phyloP scores from a whole-genome alignment of 2,113 vertebrate species.

The Gulo gulo region DNA sequence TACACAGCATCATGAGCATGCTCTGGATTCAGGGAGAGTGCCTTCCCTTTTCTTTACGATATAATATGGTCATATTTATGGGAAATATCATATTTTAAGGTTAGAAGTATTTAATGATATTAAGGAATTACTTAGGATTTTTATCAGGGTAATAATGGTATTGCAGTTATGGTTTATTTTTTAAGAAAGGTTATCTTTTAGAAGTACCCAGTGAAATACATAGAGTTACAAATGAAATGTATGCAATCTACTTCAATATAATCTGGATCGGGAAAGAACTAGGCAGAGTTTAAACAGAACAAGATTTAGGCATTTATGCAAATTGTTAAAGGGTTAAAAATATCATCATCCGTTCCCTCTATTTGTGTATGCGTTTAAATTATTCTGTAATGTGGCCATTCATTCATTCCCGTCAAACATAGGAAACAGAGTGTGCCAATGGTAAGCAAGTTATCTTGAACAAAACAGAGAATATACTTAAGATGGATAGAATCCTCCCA shows the following conservation, averaged over 20 bases:
- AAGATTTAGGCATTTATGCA: not conserved
- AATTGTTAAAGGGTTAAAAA: not conserved
- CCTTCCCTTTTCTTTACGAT: not conserved
- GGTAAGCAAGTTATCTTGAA: not conserved
- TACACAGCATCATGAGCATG: not conserved
- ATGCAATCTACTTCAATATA: not conserved
- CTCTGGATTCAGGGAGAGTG: not conserved
- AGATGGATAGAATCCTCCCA: not conserved
- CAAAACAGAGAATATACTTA: not conserved
- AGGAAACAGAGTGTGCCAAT: not conserved
- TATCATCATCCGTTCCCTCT: not conserved
- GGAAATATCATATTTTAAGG: not conserved
- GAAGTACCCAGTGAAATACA: not conserved
- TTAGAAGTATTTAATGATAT: not conserved
- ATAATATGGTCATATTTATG: not conserved
- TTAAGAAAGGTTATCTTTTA: conserved; percentile 13
- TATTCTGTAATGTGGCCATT: not conserved
- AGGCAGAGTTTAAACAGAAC: not conserved
- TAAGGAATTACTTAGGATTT: conserved; percentile 11
- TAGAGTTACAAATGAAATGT: not conserved
- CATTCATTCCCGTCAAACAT: not conserved
- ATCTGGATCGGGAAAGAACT: not conserved
- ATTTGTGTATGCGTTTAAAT: not conserved
- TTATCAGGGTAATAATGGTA: not conserved
- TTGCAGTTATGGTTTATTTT: not conserved